Conservation (phyloP, 2,888 invertebrate genomes). For the Tenthredo scrophulariae region DNA sequence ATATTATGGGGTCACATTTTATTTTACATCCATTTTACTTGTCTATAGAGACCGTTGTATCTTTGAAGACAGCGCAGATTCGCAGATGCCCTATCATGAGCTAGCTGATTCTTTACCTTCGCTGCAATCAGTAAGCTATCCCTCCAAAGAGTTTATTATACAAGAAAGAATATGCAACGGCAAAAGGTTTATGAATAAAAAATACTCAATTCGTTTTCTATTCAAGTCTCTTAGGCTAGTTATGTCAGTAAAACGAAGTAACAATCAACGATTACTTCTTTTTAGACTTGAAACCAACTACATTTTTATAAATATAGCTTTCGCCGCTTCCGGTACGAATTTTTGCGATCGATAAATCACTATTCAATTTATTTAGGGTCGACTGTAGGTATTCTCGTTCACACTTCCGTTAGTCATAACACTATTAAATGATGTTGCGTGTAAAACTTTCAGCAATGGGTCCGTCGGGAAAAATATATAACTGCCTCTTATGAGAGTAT, state of each 20-base stretch:
- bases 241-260: background rate
- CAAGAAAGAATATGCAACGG: background rate
- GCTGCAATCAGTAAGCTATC: too few relatives aligned
- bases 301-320: background rate
- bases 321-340: background rate
- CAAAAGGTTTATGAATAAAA: background rate
- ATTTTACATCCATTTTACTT: too few relatives aligned
- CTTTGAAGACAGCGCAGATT: too few relatives aligned
- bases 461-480: background rate
- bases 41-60: too few relatives aligned
- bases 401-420: background rate
- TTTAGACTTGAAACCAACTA: background rate
- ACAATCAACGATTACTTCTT: background rate
- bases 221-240: background rate
- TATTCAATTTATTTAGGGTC: background rate
- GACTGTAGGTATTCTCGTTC: background rate
- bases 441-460: slow-evolving; percentile 2
- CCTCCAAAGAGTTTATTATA: background rate
- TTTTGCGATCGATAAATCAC: background rate
- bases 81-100: too few relatives aligned
- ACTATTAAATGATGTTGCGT: background rate
- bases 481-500: background rate
- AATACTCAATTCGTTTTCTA: background rate
- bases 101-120: too few relatives aligned
- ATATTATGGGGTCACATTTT: too few relatives aligned